Base-by-base conservation (phyloP, 2,888 invertebrate genomes). In the Elysia crispata region DNA sequence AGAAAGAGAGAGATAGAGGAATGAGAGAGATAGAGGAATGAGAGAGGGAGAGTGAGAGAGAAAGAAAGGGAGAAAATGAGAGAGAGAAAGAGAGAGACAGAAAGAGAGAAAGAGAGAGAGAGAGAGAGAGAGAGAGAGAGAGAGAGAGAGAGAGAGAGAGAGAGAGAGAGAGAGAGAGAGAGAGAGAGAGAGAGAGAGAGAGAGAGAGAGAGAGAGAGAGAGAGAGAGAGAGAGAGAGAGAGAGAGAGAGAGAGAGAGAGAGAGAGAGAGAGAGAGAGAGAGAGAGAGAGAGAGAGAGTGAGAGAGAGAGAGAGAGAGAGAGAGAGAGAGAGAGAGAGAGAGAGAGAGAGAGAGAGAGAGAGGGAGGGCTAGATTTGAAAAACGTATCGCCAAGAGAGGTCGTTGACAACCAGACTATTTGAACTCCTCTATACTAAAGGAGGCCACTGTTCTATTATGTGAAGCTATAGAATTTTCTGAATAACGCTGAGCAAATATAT, bases 281-380 rank as follows among this genome's bases (percentile, higher is more conserved):
- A 66, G 23, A 25, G 28, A 69, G 28, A 31, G 28, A 31, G 13
- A 13, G 18, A 8, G 33, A 31, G 33, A 31, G 69, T 1, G 33
- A 69, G 13, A 69, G 69, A 69, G 31, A 31, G 25, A 69, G 1
- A 8, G 69, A 31, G 69, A 69, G 30, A 69, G 69, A 69, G 30
- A 23, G 33, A 8, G 30, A 69, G 69, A 31, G 30, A 31, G 69
- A 30, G 13, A 69, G 33, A 69, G 33, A 31, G 18, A n/a, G 28
- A 18, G 30, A 1, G 69, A 1, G 31, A 69, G 18, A 69, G 31
- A 23, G 69, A 69, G 28, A 41, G 41, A 41, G 41, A 41, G 5
- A n/a, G n/a, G n/a, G n/a, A n/a, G n/a, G n/a, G n/a, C n/a, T n/a
- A n/a, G n/a, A n/a, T n/a, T n/a, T n/a, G n/a, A n/a, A n/a, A n/a